phyloP scores from a whole-genome alignment of 2,797 vertebrate species.

The Sebastes kiyomatsui region DNA sequence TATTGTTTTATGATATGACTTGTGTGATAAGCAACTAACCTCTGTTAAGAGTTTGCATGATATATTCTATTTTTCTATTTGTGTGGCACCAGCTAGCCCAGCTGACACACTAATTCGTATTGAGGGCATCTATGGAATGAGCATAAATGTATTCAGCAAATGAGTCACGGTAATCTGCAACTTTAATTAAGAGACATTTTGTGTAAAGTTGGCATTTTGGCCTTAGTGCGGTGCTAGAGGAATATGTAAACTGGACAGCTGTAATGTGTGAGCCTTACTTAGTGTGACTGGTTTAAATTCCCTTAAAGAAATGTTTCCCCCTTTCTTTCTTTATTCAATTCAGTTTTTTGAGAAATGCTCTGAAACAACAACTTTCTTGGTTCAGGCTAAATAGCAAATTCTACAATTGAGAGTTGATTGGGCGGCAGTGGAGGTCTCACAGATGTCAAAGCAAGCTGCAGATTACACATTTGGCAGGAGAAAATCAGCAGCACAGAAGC shows the following conservation, averaged over 20 bases:
- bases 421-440: neutral
- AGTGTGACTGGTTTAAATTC: neutral
- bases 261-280: neutral
- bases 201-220: neutral
- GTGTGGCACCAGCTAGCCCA: neutral
- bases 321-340: neutral
- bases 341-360: neutral
- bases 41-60: neutral
- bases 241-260: neutral
- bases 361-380: neutral
- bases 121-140: neutral
- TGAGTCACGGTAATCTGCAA: neutral
- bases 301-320: neutral
- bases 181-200: neutral
- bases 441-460: constrained; percentile 11
- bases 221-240: neutral
- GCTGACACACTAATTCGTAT: neutral
- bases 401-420: neutral
- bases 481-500: constrained; percentile 2
- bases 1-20: neutral
- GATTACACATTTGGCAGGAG: constrained; percentile 4
- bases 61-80: neutral
- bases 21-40: neutral
- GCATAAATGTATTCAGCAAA: constrained; percentile 10
- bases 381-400: neutral